A percentile compares a stretch with the other conserved stretches of the same genome.
Conservation (phyloP, 2,113 vertebrate species). For the Marcusenius ussheri region DNA sequence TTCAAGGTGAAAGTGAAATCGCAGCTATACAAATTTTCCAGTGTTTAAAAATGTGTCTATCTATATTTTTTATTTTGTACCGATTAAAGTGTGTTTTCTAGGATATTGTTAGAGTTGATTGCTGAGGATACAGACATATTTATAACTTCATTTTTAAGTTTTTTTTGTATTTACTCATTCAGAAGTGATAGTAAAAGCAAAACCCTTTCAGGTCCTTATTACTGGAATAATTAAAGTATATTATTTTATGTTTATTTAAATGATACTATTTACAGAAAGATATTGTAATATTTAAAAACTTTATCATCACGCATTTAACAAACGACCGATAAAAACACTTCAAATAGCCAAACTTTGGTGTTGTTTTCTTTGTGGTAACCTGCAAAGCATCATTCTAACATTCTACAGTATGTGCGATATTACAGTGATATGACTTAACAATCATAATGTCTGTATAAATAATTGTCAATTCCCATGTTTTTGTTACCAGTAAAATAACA, state of each 20-base stretch:
- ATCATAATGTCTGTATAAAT: background rate
- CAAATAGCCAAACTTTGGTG: background rate
- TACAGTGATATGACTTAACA: background rate
- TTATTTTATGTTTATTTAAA: background rate
- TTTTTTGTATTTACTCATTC: background rate
- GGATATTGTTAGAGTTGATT: background rate
- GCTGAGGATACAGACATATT: background rate
- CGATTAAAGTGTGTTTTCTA: background rate
- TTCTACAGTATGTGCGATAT: background rate
- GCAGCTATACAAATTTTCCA: background rate
- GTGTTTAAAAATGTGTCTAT: background rate
- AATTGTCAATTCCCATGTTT: background rate
- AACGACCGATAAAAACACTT: background rate
- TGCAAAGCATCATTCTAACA: background rate
- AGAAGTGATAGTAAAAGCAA: background rate
- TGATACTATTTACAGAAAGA: background rate
- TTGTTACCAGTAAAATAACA: background rate
- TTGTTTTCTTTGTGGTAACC: background rate
- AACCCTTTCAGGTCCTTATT: background rate
- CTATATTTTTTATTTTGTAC: background rate
- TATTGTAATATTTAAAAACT: background rate
- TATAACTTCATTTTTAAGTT: background rate
- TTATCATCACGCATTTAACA: background rate
- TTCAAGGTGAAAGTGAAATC: background rate
- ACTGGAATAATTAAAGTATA: background rate